phyloP scores from a whole-genome alignment of 2,113 vertebrate species.

The Balaeniceps rex region DNA sequence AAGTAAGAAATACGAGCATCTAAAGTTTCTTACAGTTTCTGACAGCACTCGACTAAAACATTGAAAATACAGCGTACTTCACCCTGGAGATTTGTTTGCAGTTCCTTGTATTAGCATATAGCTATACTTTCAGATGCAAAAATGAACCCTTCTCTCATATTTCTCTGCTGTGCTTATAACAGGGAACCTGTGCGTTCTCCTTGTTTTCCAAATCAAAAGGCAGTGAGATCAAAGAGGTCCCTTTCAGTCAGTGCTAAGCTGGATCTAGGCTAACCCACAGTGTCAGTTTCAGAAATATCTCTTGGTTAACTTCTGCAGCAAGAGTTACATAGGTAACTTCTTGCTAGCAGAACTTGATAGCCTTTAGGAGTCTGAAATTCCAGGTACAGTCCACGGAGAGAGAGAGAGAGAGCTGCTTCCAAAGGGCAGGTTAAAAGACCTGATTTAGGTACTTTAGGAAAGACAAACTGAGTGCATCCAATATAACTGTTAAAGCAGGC shows the following conservation, averaged over 20 bases:
- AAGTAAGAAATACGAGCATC: constrained; percentile 70
- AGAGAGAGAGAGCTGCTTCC: background rate
- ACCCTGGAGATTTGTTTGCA: background rate
- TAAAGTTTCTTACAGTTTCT: accelerated
- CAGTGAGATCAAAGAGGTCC: background rate
- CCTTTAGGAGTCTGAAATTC: background rate
- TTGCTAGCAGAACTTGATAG: background rate
- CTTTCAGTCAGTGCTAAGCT: background rate
- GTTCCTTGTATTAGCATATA: background rate
- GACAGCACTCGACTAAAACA: too few species aligned
- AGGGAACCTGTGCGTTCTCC: background rate
- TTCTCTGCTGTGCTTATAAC: background rate
- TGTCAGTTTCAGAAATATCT: background rate
- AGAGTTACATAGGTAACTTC: accelerated
- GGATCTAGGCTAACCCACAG: background rate
- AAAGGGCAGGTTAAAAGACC: background rate
- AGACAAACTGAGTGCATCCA: too few species aligned
- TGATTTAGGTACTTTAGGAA: background rate
- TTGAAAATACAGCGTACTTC: background rate
- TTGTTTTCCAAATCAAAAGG: background rate
- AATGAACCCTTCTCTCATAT: background rate
- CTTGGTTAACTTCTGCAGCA: background rate
- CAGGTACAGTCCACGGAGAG: accelerated
- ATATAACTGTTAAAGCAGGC: background rate
- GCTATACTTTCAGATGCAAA: background rate